Evolutionary conservation across 2,797 vertebrate genomes (phyloP), one percentile per base, ranked within the genome.

Genomic region (Danio albolineatus): DNA sequence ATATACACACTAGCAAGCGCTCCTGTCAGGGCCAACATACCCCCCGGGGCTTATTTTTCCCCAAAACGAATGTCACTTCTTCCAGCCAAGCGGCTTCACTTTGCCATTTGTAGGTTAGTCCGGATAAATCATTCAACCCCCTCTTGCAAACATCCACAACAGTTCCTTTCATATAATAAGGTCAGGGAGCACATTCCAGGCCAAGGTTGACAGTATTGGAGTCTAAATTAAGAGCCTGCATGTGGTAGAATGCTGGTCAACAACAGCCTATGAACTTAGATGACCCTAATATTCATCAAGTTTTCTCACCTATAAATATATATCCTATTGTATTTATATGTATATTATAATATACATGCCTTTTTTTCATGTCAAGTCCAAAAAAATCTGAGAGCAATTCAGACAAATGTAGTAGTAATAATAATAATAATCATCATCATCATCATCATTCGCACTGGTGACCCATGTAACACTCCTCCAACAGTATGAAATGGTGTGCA

Each of bases 161-260:
- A 92, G 90, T 91, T 89, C 85, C 85, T 89, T 91, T 90, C 89
- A 91, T 92, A 92, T 91, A 92, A 90, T 88, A 88, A 91, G 92
- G 91, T 92, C 89, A 90, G 43, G 85, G 92, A 92, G 91, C 86
- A 87, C 92, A 92, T 93, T 93, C 92, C 89, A 91, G 92, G 86
- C 89, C 89, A 92, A 92, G 91, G 90, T 89, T 89, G 90, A 89
- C 87, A 84, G 87, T 90, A 84, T 90, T 88, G 84, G 5, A 86
- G 90, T 91, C 92, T 93, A 94, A 92, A 94, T 92, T 92, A 92
- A 91, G 92, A 93, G 85, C 88, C 86, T 87, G 84, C 87, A 85
- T 89, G 87, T 90, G 88, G 86, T 86, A 85, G 85, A 87, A 84
- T 85, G 73, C 82, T 73, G 83, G 77, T 87, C 67, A 84, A 83